Evolutionary conservation across 2,113 vertebrate species (phyloP).

Genomic region (Sardina pilchardus): DNA sequence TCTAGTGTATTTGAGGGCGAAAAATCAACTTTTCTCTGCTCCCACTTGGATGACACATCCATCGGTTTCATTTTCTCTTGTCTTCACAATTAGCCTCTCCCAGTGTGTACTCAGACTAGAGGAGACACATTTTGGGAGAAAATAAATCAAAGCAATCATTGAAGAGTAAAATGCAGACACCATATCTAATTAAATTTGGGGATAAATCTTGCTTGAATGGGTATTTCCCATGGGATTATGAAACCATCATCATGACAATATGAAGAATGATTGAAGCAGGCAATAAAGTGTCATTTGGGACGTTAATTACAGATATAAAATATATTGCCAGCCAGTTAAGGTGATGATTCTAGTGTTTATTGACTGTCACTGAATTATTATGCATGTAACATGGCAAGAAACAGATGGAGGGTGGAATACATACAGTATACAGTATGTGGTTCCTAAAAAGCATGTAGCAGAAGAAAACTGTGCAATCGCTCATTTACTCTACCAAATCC

Average conservation of each 20-base stretch:
- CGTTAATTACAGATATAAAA: neutral
- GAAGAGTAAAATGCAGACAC: conserved; percentile 35
- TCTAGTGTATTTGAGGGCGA: neutral
- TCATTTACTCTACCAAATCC: neutral
- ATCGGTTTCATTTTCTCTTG: neutral
- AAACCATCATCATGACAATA: neutral
- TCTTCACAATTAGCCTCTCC: neutral
- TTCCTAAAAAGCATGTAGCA: neutral
- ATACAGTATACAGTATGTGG: neutral
- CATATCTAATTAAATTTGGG: conserved; percentile 45
- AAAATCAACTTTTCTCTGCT: neutral
- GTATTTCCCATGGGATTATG: conserved; percentile 14
- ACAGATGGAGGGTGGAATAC: neutral
- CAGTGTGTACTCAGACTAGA: neutral
- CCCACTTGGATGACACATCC: neutral
- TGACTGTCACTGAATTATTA: neutral
- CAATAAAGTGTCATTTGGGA: conserved; percentile 2
- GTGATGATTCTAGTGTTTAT: neutral
- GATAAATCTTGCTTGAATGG: conserved; percentile 47
- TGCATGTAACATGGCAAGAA: neutral
- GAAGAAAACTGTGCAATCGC: neutral
- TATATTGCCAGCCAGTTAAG: neutral
- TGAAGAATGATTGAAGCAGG: conserved; percentile 6
- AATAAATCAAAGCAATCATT: neutral
- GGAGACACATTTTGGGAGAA: conserved; percentile 7